Percentiles rank a stretch among this genome's conserved stretches.
Evolutionary conservation across 2,797 vertebrate genomes (phyloP).

Genomic region (Alfaro cultratus): DNA sequence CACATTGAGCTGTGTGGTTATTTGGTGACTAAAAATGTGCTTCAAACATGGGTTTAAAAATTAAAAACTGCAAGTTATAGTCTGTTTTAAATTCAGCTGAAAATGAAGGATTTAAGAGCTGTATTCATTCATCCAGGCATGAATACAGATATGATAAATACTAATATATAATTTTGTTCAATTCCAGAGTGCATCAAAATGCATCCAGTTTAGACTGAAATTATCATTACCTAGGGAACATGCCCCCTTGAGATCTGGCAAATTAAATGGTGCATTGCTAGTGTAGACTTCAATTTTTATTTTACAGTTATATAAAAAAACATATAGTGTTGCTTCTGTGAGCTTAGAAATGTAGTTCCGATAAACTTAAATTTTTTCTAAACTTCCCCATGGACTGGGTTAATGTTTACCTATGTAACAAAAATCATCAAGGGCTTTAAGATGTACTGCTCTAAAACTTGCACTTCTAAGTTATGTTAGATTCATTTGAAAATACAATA

Average conservation of each 20-base stretch:
- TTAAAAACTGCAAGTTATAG: background rate
- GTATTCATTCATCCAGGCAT: background rate
- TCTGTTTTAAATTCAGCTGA: background rate
- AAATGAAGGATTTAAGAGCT: background rate
- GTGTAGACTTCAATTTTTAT: background rate
- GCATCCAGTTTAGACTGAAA: background rate
- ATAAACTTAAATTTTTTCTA: background rate
- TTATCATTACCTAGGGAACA: background rate
- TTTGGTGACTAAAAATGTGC: background rate
- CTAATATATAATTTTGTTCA: background rate
- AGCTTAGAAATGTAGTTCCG: background rate
- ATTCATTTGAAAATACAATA: background rate
- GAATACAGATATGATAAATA: too few species aligned
- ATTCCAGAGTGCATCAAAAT: background rate
- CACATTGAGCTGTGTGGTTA: constrained; percentile 13
- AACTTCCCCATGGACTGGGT: background rate
- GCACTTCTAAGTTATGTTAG: background rate
- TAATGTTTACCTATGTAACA: background rate
- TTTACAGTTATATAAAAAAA: background rate
- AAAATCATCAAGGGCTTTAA: background rate
- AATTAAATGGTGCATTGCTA: background rate
- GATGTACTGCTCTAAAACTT: background rate
- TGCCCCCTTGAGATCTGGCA: background rate
- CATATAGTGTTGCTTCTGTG: background rate
- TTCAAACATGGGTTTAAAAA: background rate